phyloP scores from a whole-genome alignment of 2,113 vertebrate genomes.

The Meles meles region DNA sequence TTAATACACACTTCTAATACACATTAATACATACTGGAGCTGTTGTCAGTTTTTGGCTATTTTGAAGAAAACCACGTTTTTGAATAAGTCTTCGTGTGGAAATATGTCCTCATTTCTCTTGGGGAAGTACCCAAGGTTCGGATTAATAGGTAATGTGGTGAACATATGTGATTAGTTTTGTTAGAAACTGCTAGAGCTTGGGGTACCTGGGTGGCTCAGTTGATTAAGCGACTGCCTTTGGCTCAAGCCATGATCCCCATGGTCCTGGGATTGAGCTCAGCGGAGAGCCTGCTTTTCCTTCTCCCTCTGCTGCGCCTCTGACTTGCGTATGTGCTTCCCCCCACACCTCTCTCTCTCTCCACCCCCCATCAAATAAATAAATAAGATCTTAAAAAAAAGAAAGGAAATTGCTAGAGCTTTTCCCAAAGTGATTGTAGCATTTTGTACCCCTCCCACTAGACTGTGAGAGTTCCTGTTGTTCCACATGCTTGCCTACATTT shows the following conservation, averaged over 20 bases:
- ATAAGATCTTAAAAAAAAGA: background rate
- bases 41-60: background rate
- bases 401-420: background rate
- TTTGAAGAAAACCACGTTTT: slow-evolving; percentile 10
- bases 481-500: background rate
- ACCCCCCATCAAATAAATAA: background rate
- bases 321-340: background rate
- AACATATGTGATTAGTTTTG: background rate
- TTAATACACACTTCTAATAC: background rate
- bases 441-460: background rate
- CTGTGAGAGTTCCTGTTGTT: background rate
- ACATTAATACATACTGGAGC: background rate
- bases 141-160: background rate
- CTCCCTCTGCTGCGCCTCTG: background rate
- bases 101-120: slow-evolving; percentile 32
- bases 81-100: background rate
- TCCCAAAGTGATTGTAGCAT: background rate
- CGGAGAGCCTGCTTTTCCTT: background rate
- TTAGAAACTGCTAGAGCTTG: background rate
- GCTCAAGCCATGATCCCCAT: too few species aligned
- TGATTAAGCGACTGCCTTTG: too few species aligned
- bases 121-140: background rate
- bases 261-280: too few species aligned
- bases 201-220: too few species aligned
- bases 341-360: too few species aligned